phyloP scores from a whole-genome alignment of 2,888 invertebrate species.

The Sipha maydis region DNA sequence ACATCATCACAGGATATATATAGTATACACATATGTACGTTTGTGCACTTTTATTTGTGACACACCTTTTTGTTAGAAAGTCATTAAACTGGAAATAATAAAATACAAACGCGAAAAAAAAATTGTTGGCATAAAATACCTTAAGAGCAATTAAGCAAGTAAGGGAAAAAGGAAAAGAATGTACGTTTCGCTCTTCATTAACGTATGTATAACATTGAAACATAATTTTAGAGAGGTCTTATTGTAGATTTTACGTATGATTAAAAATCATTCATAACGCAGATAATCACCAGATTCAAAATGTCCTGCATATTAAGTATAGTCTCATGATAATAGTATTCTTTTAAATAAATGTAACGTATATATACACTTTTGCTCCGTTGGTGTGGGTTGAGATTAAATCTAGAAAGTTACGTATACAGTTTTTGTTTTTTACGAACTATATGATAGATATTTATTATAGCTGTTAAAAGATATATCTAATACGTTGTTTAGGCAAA shows the following conservation, averaged over 20 bases:
- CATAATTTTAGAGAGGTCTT: neutral
- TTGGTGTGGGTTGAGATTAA: neutral
- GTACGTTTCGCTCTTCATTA: neutral
- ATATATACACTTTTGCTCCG: neutral
- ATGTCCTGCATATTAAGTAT: neutral
- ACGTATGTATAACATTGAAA: neutral
- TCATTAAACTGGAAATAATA: slow-evolving; percentile 10
- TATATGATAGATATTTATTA: neutral
- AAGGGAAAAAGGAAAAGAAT: neutral
- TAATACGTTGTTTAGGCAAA: neutral
- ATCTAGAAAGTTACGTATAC: slow-evolving; percentile 37
- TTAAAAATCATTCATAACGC: neutral
- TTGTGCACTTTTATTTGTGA: neutral
- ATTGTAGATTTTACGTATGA: neutral
- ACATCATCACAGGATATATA: neutral
- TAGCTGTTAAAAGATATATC: neutral
- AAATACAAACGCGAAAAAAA: neutral
- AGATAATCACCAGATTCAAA: neutral
- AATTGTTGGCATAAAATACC: neutral
- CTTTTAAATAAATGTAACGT: neutral
- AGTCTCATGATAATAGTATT: neutral
- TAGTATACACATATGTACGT: neutral
- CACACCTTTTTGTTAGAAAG: neutral
- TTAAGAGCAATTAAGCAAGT: neutral
- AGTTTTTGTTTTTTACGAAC: neutral